Base-by-base conservation (phyloP, 2,888 invertebrate species). In the Philereme vetulata region DNA sequence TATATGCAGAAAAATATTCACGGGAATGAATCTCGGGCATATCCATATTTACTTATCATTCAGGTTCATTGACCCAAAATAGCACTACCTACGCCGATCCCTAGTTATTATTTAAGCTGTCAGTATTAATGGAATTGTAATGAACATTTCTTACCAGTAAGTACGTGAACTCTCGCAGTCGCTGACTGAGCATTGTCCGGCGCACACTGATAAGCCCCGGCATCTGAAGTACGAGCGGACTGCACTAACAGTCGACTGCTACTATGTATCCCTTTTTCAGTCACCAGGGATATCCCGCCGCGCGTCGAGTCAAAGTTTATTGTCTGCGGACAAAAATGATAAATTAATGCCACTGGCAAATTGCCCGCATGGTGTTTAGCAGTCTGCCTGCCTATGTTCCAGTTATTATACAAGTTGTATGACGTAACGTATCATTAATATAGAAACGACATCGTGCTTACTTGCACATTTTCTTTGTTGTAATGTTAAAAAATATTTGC, bases 241-340 rank as follows among this genome's bases (percentile, higher is more conserved):
- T 97, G 97, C 67, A 97, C 96, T 64, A 97, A 92, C 62, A 97
- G 93, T 47, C 96, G 94, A 85, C 97, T 97, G 72, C 96, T 96
- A 72, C 97, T 97, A 75, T 96, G 94, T 63, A 94, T 93, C 56
- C 97, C 97, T 82, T 97, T 97, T 85, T 97, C 97, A 45, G 97
- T 97, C 66, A 97, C 96, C 74, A 97, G 93, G 76, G 96, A 96
- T 88, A 97, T 96, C 45, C 97, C 97, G 47, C 97, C 97, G 53
- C 97, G 94, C 40, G 96, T 96, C 59, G 97, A 97, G 90, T 97
- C 97, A 88, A 97, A 97, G 93, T 97, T 97, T 93, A 97, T 97
- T 78, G 95, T 94, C 95, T 97, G 93, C 69, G 49, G 64, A 64
- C 51, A 49, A 72, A 65, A 56, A 48, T 11, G 33, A 46, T n/a